Conservation (phyloP, 2,888 invertebrate genomes). For the Hipparchia sbordonii region DNA sequence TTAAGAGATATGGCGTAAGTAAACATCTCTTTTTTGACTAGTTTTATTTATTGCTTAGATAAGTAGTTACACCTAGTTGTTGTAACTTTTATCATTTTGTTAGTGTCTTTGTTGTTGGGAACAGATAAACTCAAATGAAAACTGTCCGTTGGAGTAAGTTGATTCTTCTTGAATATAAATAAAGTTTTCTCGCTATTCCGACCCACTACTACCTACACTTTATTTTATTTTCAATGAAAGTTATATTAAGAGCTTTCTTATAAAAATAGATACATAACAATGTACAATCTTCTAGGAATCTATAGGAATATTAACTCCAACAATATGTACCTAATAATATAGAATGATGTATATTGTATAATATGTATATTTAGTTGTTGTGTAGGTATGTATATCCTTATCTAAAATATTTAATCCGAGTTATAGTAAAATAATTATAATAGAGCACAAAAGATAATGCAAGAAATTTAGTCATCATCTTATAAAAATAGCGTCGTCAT, state of each 20-base stretch:
- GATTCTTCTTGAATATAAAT: not conserved
- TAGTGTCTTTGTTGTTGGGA: not conserved
- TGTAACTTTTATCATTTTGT: not conserved
- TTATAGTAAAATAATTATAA: too few relatives aligned
- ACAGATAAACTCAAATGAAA: not conserved
- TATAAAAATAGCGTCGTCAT: conserved; percentile 12
- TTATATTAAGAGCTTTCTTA: not conserved
- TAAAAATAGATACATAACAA: not conserved
- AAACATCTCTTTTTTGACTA: not conserved
- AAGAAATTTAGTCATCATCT: not conserved
- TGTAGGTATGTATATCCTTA: too few relatives aligned
- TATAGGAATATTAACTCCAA: not conserved
- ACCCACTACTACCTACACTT: not conserved
- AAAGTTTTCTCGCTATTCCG: conserved; percentile 5
- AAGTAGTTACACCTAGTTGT: not conserved
- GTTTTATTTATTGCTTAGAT: not conserved
- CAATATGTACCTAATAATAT: too few relatives aligned
- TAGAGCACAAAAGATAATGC: not conserved
- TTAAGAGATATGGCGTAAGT: not conserved
- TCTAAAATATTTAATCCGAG: too few relatives aligned
- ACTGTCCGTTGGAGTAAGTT: conserved; percentile 2
- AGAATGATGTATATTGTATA: too few relatives aligned
- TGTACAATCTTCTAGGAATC: not conserved
- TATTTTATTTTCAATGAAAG: not conserved
- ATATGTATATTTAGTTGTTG: too few relatives aligned